Conservation (phyloP, 2,888 invertebrate genomes). For the Ichneumoninae sp. region DNA sequence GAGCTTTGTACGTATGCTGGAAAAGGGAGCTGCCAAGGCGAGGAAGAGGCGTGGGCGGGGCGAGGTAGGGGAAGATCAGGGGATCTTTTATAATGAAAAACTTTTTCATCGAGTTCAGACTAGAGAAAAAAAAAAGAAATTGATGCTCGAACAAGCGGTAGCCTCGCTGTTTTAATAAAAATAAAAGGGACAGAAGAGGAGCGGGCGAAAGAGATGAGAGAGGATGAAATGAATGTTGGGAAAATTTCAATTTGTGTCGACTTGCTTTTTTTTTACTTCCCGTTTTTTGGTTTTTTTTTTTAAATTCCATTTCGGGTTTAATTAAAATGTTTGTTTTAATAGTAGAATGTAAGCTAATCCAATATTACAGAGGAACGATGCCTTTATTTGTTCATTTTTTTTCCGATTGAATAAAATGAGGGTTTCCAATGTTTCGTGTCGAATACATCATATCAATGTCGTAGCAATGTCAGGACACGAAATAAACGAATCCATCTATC, state of each 20-base stretch:
- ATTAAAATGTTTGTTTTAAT: not conserved
- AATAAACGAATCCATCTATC: not conserved
- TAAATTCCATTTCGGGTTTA: not conserved
- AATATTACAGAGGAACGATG: not conserved
- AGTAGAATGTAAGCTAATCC: not conserved
- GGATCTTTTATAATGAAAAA: conserved; percentile 11
- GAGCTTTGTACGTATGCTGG: not conserved
- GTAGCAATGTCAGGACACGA: not conserved
- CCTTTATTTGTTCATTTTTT: too few species aligned
- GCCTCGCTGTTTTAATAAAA: not conserved
- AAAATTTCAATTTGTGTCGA: conserved; percentile 7
- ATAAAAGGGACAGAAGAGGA: not conserved
- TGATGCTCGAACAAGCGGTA: not conserved
- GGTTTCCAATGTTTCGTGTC: not conserved
- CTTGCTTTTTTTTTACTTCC: not conserved
- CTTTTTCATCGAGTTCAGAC: conserved; percentile 18
- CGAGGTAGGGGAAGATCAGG: not conserved
- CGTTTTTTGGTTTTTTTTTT: not conserved
- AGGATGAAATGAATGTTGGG: not conserved
- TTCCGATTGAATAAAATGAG: not conserved
- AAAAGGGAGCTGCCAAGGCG: not conserved
- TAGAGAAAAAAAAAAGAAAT: not conserved
- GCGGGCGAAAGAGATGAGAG: not conserved
- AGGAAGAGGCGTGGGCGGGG: not conserved
- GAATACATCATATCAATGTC: too few species aligned